phyloP scores from a whole-genome alignment of 2,888 invertebrate species.

The Cephus spinipes region DNA sequence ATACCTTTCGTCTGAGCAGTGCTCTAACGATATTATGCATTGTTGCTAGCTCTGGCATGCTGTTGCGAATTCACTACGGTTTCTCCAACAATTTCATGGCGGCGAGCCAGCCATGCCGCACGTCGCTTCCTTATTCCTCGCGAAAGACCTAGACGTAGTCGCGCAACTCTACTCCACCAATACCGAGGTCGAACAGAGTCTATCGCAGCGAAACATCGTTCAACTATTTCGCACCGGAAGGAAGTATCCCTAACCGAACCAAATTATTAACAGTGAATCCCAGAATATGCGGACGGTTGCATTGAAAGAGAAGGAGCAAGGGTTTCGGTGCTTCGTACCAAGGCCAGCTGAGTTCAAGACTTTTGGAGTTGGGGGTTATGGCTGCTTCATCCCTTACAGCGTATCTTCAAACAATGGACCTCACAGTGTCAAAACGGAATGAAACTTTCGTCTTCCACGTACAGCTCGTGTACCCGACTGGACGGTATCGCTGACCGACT shows the following conservation, averaged over 20 bases:
- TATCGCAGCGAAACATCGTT: neutral
- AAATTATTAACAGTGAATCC: neutral
- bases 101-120: constrained; percentile 28
- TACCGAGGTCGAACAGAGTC: neutral
- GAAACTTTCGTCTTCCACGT: neutral
- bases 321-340: neutral
- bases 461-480: neutral
- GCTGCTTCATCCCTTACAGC: neutral
- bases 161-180: neutral
- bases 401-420: neutral
- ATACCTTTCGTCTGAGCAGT: constrained; percentile 26
- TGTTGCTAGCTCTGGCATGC: constrained; percentile 34
- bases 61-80: constrained; percentile 35
- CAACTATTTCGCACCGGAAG: neutral
- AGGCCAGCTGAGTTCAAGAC: neutral
- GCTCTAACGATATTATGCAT: constrained; percentile 45
- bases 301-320: neutral
- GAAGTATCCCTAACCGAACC: neutral
- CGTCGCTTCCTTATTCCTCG: neutral
- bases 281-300: neutral
- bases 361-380: neutral
- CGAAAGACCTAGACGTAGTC: neutral
- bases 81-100: constrained; percentile 38
- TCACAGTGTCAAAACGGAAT: neutral
- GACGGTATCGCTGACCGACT: neutral